Evolutionary conservation across 1,140 invertebrate species (phyloP).

Genomic region (Zophobas morio): DNA sequence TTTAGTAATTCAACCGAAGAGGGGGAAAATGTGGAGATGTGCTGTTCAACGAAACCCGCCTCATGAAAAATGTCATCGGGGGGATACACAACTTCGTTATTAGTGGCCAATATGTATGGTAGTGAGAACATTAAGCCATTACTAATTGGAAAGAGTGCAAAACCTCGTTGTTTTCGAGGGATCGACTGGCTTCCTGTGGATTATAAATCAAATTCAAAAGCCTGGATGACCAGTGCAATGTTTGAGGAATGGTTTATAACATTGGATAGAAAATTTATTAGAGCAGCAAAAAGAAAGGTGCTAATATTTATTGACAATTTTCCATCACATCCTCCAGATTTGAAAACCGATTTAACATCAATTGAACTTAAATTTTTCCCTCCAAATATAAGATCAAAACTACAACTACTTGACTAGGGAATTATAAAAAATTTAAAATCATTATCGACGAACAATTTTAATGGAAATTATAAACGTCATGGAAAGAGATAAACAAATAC

Average conservation of each 20-base stretch:
- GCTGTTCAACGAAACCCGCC: too few relatives aligned
- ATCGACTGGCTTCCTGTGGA: constrained; percentile 64
- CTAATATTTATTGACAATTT: constrained; percentile 70
- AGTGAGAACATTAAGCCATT: too few relatives aligned
- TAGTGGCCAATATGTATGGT: too few relatives aligned
- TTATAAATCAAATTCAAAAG: constrained; percentile 68
- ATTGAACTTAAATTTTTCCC: constrained; percentile 54
- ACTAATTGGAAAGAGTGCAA: too few relatives aligned
- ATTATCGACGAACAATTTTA: constrained; percentile 50
- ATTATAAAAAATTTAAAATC: constrained; percentile 43
- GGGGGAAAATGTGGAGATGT: too few relatives aligned
- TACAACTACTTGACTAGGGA: constrained; percentile 46
- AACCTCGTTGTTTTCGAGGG: too few relatives aligned
- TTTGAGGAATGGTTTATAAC: constrained; percentile 65
- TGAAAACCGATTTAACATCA: constrained; percentile 54
- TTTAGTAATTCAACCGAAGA: too few relatives aligned
- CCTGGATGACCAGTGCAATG: constrained; percentile 70
- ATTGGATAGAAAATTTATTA: constrained; percentile 64
- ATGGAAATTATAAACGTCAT: constrained; percentile 31
- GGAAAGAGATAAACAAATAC: constrained; percentile 10
- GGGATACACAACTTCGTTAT: too few relatives aligned
- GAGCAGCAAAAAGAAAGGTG: constrained; percentile 66
- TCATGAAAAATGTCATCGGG: too few relatives aligned
- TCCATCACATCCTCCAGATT: constrained; percentile 60
- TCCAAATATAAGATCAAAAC: constrained; percentile 35